Conservation (phyloP, 2,797 vertebrate species). For the Sus cebifrons region DNA sequence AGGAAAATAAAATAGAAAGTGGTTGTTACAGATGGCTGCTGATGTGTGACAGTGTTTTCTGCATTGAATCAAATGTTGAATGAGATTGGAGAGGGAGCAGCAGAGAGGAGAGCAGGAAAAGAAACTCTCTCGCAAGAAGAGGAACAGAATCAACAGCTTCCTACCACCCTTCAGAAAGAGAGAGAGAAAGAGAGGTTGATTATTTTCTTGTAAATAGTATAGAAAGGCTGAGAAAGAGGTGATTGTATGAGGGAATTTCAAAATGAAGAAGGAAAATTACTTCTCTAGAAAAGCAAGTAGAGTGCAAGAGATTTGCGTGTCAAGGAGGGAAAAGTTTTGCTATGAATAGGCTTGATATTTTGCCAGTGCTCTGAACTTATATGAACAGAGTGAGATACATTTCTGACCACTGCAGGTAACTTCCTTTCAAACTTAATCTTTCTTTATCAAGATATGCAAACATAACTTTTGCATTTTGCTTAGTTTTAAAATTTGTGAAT, state of each 20-base stretch:
- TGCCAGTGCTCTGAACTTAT: not conserved
- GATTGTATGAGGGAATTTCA: not conserved
- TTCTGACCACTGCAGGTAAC: not conserved
- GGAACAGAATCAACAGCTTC: not conserved
- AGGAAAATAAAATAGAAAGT: not conserved
- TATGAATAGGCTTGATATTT: conserved; percentile 4
- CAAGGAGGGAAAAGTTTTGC: not conserved
- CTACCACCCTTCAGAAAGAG: not conserved
- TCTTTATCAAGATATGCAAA: not conserved
- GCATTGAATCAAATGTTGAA: conserved; percentile 32
- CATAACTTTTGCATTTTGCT: not conserved
- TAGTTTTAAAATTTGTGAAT: conserved; percentile 30
- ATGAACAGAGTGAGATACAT: not conserved
- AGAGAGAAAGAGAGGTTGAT: not conserved
- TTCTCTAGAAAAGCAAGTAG: conserved; percentile 32
- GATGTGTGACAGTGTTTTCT: not conserved
- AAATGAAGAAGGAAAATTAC: conserved; percentile 23
- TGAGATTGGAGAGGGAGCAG: not conserved
- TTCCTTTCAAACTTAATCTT: not conserved
- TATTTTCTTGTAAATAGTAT: conserved; percentile 42
- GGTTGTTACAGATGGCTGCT: not conserved
- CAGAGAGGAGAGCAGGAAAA: not conserved
- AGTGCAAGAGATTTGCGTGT: not conserved
- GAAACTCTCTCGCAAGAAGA: not conserved
- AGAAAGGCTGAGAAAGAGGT: not conserved